Evolutionary conservation across 2,113 vertebrate genomes (phyloP), one percentile per base, ranked within the genome.

Genomic region (Willisornis vidua): DNA sequence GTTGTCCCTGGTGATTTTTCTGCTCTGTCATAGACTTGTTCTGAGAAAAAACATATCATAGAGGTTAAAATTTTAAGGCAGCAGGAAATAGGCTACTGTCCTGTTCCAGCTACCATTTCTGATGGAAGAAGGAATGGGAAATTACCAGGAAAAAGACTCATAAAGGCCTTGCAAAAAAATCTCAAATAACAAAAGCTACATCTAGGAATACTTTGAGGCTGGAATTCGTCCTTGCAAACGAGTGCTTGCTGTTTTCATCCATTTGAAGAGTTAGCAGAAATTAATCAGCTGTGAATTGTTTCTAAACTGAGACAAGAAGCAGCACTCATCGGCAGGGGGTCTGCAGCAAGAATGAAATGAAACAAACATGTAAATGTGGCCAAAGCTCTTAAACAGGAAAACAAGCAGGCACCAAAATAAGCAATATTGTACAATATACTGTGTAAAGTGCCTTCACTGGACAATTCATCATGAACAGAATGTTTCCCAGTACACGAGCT

Each of bases 261-360:
- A 2, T 77, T 78, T 61, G 55, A 85, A 79, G 78, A 59, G 43
- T 95, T 80, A 83, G 84, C 26, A 93, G 62, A 91, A 93, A 80
- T 77, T 71, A 77, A 67, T 95, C 79, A 86, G 22, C 72, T 67
- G 68, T 77, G 72, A 94, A 88, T 88, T 93, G 59, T 86, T 96
- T 88, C 82, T 96, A 90, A 93, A 94, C 85, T 16, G 75, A 95
- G 79, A 63, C 63, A 74, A 90, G 84, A 93, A 95, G 65, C 78
- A 94, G 82, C 48, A n/a, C 52, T 84, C 7, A 1, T 59, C 90
- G 0, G 7, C 68, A 52, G 85, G 73, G 39, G 25, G 14, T 45
- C 35, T 86, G 85, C 71, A 83, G 83, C 59, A 89, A 90, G 83
- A 93, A 81, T 52, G 45, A 77, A 94, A 89, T n/a, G 33, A 95